phyloP scores from a whole-genome alignment of 1,140 invertebrate genomes.

The Brachystomella parvula region DNA sequence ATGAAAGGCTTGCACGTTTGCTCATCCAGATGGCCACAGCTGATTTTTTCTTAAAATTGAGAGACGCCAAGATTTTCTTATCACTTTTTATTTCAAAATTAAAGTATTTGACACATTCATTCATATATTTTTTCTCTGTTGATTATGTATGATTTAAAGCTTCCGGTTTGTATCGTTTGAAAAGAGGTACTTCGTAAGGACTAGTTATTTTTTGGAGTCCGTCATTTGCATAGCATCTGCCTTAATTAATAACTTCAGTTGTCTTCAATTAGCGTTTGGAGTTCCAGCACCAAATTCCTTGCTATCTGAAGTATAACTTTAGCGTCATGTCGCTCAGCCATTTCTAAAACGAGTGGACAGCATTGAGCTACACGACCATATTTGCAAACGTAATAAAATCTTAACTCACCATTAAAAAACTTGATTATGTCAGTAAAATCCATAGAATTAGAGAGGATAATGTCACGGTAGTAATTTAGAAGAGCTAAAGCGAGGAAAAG shows the following conservation, averaged over 20 bases:
- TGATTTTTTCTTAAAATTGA: no score
- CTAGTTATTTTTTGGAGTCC: not conserved
- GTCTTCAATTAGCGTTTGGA: slow-evolving; percentile 85
- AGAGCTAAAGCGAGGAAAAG: slow-evolving; percentile 85
- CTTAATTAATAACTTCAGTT: no score
- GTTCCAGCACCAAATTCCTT: slow-evolving; percentile 71
- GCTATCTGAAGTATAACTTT: slow-evolving; percentile 69
- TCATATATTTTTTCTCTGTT: no score
- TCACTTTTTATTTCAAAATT: no score
- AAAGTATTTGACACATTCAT: no score
- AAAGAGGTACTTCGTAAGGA: slow-evolving; percentile 1
- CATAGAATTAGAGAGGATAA: slow-evolving; percentile 90
- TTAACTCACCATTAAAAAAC: slow-evolving; percentile 80
- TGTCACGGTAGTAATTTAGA: slow-evolving; percentile 84
- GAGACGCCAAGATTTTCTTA: no score
- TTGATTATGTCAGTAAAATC: slow-evolving; percentile 97
- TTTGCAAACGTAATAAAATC: slow-evolving; percentile 1
- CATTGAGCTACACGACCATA: not conserved
- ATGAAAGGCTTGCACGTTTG: no score
- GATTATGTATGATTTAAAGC: no score
- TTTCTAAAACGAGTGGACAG: slow-evolving; percentile 58
- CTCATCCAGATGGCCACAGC: no score
- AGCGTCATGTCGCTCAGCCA: slow-evolving; percentile 86
- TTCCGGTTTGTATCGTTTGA: slow-evolving; percentile 17
- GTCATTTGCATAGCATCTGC: no score